A percentile compares a stretch with the other conserved stretches of the same genome.
Conservation (phyloP, 1,140 invertebrate species). For the Lepidurus packardi region DNA sequence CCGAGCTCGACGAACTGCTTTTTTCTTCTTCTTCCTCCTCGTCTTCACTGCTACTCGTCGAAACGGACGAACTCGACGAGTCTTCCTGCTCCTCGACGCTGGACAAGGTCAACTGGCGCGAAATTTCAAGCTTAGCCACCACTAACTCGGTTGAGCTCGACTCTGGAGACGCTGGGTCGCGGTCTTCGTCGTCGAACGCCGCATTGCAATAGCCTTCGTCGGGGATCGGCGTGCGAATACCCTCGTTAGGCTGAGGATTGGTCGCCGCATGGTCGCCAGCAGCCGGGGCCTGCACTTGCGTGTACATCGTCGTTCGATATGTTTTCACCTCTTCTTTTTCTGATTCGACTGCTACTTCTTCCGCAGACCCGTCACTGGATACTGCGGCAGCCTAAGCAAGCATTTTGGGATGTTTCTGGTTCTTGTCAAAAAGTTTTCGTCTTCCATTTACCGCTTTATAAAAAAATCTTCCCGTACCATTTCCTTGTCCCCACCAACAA, state of each 20-base stretch:
- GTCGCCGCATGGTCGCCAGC: neutral
- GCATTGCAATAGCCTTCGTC: constrained; percentile 46
- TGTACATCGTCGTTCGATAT: constrained; percentile 10
- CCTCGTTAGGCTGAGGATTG: constrained; percentile 26
- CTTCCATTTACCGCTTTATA: neutral
- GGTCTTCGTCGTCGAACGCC: constrained; percentile 43
- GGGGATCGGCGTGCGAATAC: neutral
- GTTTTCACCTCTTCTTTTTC: neutral
- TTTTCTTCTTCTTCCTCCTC: constrained; percentile 29
- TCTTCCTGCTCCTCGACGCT: constrained; percentile 1
- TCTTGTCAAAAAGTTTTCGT: neutral
- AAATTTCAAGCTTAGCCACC: neutral
- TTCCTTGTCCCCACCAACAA: neutral
- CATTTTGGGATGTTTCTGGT: neutral
- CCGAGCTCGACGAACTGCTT: neutral
- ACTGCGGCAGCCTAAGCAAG: constrained; percentile 12
- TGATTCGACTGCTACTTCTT: neutral
- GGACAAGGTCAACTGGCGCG: constrained; percentile 1
- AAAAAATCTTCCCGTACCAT: neutral
- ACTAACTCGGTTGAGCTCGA: neutral
- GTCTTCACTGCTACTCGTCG: constrained; percentile 22
- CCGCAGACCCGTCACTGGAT: neutral
- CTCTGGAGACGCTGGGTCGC: constrained; percentile 34
- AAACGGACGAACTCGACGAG: neutral
- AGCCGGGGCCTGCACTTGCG: constrained; percentile 11